phyloP scores from a whole-genome alignment of 2,113 vertebrate species.

The Lampris megalopsis region DNA sequence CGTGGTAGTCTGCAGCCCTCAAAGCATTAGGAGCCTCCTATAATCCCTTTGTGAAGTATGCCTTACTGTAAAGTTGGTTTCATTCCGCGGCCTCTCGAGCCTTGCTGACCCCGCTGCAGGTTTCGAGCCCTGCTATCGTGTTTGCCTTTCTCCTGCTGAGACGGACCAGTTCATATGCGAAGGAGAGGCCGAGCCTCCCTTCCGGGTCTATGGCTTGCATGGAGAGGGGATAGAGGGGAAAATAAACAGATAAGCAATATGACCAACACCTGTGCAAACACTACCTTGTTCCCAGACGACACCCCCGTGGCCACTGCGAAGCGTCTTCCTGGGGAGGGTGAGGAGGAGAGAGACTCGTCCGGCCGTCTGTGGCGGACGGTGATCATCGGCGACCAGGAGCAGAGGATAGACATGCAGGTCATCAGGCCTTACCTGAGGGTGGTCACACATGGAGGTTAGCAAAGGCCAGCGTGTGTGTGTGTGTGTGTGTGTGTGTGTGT shows the following conservation, averaged over 20 bases:
- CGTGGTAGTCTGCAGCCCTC: too few relatives aligned
- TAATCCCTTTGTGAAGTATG: background rate
- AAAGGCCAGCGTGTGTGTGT: background rate
- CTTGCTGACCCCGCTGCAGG: too few relatives aligned
- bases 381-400: slow-evolving; percentile 96
- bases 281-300: slow-evolving; percentile 84
- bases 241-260: too few relatives aligned
- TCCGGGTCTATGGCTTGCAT: too few relatives aligned
- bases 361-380: slow-evolving; percentile 95
- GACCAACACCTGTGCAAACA: background rate
- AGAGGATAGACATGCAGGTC: slow-evolving; percentile 96
- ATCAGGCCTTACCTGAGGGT: slow-evolving; percentile 96
- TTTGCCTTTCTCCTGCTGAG: too few relatives aligned
- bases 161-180: too few relatives aligned
- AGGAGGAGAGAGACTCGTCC: slow-evolving; percentile 85
- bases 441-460: slow-evolving; percentile 94
- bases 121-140: too few relatives aligned
- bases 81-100: too few relatives aligned
- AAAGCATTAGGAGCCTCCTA: too few relatives aligned
- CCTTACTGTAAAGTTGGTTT: background rate
- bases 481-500: background rate
- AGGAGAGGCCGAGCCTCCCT: too few relatives aligned
- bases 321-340: slow-evolving; percentile 90
- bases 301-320: slow-evolving; percentile 94
- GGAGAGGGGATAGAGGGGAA: too few relatives aligned